These are phyloP conservation scores for Apis cerana DNA, from an alignment of 1,140 invertebrate genomes.

Conservation along the genomic window DNA sequence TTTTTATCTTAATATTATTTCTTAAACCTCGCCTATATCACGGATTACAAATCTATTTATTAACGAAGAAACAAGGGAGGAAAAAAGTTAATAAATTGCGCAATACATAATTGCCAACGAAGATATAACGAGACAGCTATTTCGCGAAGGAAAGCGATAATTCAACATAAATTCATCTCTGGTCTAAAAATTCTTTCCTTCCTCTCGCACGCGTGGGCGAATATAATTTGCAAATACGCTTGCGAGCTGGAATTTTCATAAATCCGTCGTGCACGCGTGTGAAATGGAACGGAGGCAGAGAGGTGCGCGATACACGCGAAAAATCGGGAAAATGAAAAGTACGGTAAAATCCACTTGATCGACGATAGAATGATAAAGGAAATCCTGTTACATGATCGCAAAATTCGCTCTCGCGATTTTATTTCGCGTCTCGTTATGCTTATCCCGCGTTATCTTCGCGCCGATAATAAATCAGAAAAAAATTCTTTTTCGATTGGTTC, in stretches of 20 bases:
- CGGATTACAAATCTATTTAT: not conserved
- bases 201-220: not conserved
- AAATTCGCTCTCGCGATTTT: not conserved
- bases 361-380: not conserved
- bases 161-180: constrained; percentile 18
- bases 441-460: not conserved
- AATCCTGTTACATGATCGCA: not conserved
- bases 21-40: too few relatives aligned
- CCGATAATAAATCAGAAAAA: not conserved
- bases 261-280: constrained; percentile 5
- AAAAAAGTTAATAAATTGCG: not conserved
- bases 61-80: not conserved
- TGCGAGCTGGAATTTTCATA: constrained; percentile 40
- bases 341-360: constrained; percentile 19
- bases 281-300: not conserved
- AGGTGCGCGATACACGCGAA: not conserved
- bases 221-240: constrained; percentile 23
- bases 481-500: not conserved
- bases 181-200: too few relatives aligned
- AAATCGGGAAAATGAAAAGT: constrained; percentile 23
- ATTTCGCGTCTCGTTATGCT: not conserved
- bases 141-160: constrained; percentile 14
- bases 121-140: not conserved
- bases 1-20: too few relatives aligned
- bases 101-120: constrained; percentile 11